These are phyloP conservation scores for Dicyrtoma fusca DNA, from an alignment of 2,888 invertebrate species.

Conservation along the genomic window DNA sequence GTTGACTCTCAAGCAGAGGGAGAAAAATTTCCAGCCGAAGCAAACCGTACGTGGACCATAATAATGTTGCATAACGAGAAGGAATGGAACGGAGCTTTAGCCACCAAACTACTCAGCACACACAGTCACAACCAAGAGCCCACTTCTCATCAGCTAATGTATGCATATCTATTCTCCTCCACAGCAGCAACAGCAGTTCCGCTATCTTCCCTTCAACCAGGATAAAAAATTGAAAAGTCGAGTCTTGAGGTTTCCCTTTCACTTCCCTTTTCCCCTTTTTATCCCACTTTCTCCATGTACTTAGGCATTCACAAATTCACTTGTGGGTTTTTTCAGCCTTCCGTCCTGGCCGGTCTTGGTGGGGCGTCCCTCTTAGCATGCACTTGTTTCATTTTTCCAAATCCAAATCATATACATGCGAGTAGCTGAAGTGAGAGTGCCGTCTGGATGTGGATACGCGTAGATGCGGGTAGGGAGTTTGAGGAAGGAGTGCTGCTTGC, in stretches of 20 bases:
- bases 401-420: not conserved
- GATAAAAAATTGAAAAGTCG: conserved; percentile 7
- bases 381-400: not conserved
- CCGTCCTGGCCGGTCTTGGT: too few species aligned
- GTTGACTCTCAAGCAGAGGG: not conserved
- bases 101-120: too few species aligned
- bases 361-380: not conserved
- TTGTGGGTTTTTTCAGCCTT: conserved; percentile 6
- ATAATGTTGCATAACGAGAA: too few species aligned
- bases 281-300: not conserved
- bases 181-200: too few species aligned
- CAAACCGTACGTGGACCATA: conserved; percentile 10
- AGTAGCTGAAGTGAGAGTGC: not conserved
- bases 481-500: not conserved
- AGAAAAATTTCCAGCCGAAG: conserved; percentile 6
- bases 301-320: conserved; percentile 18
- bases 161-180: too few species aligned
- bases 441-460: too few species aligned
- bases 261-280: conserved; percentile 15
- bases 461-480: not conserved
- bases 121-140: too few species aligned
- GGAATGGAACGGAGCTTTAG: too few species aligned
- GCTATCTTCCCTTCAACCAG: too few species aligned
- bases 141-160: too few species aligned
- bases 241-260: conserved; percentile 25